Base-by-base conservation (phyloP, 2,888 invertebrate genomes). In the Bombylius major region DNA sequence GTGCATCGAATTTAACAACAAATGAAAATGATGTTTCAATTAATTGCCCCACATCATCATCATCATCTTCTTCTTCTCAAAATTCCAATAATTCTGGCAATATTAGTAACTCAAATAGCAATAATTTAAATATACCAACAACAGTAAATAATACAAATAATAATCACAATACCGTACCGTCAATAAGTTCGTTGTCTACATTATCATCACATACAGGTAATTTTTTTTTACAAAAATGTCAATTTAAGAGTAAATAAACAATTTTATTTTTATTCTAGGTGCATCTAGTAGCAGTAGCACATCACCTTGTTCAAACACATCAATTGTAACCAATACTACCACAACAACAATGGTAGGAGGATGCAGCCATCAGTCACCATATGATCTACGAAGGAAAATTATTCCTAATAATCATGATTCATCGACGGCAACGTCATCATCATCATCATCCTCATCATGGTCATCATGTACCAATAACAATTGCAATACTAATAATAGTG, bases 311-410 rank as follows among this genome's bases (percentile, higher is more conserved):
- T 76, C 79, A 64, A 73, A 79, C 67, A 54, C 55, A 34, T 46
- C 39, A 11, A 42, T 4, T 42, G 39, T 11, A 42, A 42, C 23
- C 23, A 39, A 11, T 3, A 39, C 45, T 14, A 36, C 57, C 13
- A 55, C 57, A 39, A 47, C 50, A 32, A 53, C 58, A 47, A 58
- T 47, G 48, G 49, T 51, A 12, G 53, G 49, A n/a, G 53, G 53
- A 13, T 54, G 54, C 23, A 54, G n/a, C 8, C 91, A 92, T 75
- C 90, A 90, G 72, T 89, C 91, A 62, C 93, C 93, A 4, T 93
- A 93, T 71, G 93, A 93, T 73, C 78, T 93, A 69, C 81, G 93
- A 60, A 81, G 92, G 65, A 93, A 93, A 76, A 89, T 73, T 61
- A 67, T 69, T 53, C 23, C 23, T 23, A 23, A 23, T 23, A 23